Conservation (phyloP, 2,888 invertebrate genomes). For the Eupelmus urozonus region DNA sequence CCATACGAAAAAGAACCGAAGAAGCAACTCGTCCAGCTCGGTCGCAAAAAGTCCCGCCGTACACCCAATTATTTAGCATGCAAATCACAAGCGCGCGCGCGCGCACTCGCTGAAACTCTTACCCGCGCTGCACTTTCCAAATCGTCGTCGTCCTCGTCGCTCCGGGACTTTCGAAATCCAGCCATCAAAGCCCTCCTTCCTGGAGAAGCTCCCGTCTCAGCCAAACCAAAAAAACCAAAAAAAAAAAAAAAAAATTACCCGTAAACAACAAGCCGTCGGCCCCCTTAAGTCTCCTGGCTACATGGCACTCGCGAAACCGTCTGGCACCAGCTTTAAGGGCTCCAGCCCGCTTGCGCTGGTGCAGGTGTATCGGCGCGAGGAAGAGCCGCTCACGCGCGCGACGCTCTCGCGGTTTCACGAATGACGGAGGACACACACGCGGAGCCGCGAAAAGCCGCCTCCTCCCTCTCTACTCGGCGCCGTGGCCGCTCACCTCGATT, state of each 20-base stretch:
- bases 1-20: not conserved
- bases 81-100: slow-evolving; percentile 34
- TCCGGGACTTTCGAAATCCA: slow-evolving; percentile 35
- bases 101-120: slow-evolving; percentile 21
- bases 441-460: not conserved
- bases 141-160: too few species aligned
- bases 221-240: not conserved
- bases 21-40: not conserved
- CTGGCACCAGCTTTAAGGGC: too few species aligned
- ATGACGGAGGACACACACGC: not conserved
- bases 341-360: too few species aligned
- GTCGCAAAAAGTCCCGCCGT: not conserved
- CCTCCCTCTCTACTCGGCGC: not conserved
- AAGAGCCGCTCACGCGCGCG: too few species aligned
- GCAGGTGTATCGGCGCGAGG: too few species aligned
- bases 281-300: too few species aligned
- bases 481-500: not conserved
- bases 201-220: not conserved
- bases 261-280: too few species aligned
- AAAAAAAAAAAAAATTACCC: not conserved
- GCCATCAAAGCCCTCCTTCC: slow-evolving; percentile 1
- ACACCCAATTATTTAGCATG: slow-evolving; percentile 28
- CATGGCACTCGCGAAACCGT: too few species aligned
- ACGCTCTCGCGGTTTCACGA: not conserved
- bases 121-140: slow-evolving; percentile 38